These are phyloP conservation scores for Quadroppia sp. DNA, from an alignment of 2,888 invertebrate genomes.

Conservation along the genomic window DNA sequence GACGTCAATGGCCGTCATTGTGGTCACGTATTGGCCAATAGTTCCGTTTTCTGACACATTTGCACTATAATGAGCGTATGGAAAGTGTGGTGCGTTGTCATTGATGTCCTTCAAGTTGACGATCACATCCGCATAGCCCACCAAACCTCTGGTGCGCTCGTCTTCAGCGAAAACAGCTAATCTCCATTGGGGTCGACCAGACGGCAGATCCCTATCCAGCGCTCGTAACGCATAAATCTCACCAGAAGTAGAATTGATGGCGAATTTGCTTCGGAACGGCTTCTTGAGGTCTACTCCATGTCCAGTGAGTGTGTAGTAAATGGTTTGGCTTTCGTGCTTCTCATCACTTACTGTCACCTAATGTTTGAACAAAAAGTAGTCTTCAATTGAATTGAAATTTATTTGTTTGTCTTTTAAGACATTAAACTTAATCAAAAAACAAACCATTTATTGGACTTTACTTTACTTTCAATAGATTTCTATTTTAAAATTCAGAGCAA, in stretches of 20 bases:
- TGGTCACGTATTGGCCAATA: conserved; percentile 94
- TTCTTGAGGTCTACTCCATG: conserved; percentile 94
- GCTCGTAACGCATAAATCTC: conserved; percentile 94
- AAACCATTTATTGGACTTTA: too few relatives aligned
- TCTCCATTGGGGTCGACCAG: conserved; percentile 90
- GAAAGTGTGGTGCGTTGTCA: conserved; percentile 96
- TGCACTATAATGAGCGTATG: conserved; percentile 72
- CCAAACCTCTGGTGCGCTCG: conserved; percentile 81
- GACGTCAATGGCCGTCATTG: conserved; percentile 95
- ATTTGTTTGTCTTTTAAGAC: background rate
- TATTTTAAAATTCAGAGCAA: too few relatives aligned
- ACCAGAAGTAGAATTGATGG: conserved; percentile 90
- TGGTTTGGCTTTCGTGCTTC: conserved; percentile 90
- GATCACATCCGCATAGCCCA: conserved; percentile 95
- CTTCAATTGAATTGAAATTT: too few relatives aligned
- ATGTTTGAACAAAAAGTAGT: background rate
- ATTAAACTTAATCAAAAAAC: conserved; percentile 31
- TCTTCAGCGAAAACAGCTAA: conserved; percentile 95
- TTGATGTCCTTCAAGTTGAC: conserved; percentile 95
- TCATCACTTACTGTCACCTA: conserved; percentile 95
- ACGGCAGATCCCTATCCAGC: conserved; percentile 92
- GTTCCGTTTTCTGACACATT: conserved; percentile 96
- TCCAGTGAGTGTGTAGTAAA: conserved; percentile 90
- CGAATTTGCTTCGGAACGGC: conserved; percentile 91
- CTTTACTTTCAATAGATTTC: too few relatives aligned